Percentiles rank a stretch among this genome's conserved stretches.
phyloP scores from a whole-genome alignment of 2,797 vertebrate genomes.

The Poliocrania exsul region DNA sequence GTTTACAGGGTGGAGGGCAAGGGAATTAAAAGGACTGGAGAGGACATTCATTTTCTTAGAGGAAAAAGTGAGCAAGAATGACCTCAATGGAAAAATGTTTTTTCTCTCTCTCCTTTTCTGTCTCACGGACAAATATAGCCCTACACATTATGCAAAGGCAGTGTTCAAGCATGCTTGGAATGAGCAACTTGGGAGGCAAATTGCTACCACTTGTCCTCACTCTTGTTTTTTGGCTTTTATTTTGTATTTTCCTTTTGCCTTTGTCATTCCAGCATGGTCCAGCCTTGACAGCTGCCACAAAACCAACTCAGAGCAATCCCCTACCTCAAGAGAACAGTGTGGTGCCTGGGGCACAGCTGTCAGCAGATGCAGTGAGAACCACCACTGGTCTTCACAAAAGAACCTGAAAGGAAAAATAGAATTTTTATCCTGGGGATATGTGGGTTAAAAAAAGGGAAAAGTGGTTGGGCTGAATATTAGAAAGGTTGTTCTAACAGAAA shows the following conservation, averaged over 20 bases:
- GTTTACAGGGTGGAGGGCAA: neutral
- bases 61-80: conserved; percentile 61
- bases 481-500: neutral
- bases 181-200: conserved; percentile 36
- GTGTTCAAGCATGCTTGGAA: conserved; percentile 31
- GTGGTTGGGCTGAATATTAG: neutral
- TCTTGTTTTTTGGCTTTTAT: neutral
- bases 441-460: neutral
- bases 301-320: neutral
- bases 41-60: conserved; percentile 49
- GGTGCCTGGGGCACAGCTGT: neutral
- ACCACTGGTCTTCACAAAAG: neutral
- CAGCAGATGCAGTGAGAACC: neutral
- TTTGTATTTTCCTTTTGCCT: neutral
- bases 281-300: neutral
- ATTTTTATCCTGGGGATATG: neutral
- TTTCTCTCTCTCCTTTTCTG: conserved; percentile 14
- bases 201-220: neutral
- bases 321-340: accelerated
- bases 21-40: neutral
- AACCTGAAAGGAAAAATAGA: neutral
- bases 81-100: conserved; percentile 68
- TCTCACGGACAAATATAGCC: conserved; percentile 61
- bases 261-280: neutral
- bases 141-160: conserved; percentile 14